Base-by-base conservation (phyloP, 2,888 invertebrate species). In the Autographa pulchrina region DNA sequence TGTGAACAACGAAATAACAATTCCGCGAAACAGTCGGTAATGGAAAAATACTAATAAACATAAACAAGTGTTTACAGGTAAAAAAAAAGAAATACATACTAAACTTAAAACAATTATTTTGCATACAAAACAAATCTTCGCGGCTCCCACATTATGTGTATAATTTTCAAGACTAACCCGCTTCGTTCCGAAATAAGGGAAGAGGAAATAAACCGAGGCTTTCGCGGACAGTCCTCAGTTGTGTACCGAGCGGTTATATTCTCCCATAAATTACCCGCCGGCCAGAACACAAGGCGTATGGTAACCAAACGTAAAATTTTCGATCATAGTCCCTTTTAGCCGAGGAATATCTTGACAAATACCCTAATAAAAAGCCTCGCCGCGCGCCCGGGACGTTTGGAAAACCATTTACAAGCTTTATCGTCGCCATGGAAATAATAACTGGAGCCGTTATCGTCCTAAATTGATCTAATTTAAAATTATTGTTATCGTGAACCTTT, bases 321-420 rank as follows among this genome's bases (percentile, higher is more conserved):
- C 93, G 92, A 92, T 93, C 92, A 93, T 89, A 89, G 91, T 92
- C 93, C 93, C 91, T 92, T 88, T 91, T 91, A 91, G 89, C 89
- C 88, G 87, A 84, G 85, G 91, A 91, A 93, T 94, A 93, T 95
- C 95, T 93, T 94, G 95, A 95, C 94, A 95, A 95, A 95, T 94
- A 93, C 91, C 94, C 90, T 91, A 94, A 94, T 95, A 95, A 95
- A 95, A 94, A 92, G 92, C 91, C 93, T 92, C 92, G 89, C 89
- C 90, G 92, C 91, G 90, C 93, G 85, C 89, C 91, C 91, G 90
- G 92, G 92, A 91, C 94, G 93, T 94, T 95, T 93, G 95, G 93
- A 94, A 95, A 95, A 93, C 95, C 94, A 94, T 95, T 95, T 93
- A 93, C 94, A 94, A 95, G 94, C 90, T 95, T 95, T 95, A 95